Percentiles rank a stretch among this genome's conserved stretches.
phyloP scores from a whole-genome alignment of 2,888 invertebrate species.

The Rotaria magnacalcarata region DNA sequence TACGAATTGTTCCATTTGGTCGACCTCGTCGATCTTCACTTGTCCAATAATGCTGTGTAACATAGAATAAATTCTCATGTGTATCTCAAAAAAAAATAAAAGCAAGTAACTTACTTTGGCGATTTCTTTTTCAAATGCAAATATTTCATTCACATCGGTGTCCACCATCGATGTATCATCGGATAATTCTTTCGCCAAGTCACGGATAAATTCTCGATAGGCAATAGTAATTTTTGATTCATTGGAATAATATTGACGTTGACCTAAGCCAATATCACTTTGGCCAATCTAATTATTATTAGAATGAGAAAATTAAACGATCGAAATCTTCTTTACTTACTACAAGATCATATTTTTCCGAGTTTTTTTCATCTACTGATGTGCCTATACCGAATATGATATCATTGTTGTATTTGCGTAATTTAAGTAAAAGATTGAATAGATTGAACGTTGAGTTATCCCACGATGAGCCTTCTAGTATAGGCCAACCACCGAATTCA shows the following conservation, averaged over 20 bases:
- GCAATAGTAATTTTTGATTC: conserved; percentile 3
- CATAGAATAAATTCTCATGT: neutral
- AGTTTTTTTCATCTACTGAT: conserved; percentile 77
- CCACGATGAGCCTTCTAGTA: conserved; percentile 9
- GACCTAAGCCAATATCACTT: conserved; percentile 42
- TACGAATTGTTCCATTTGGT: conserved; percentile 40
- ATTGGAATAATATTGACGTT: conserved; percentile 27
- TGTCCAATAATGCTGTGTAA: neutral
- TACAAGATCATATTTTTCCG: conserved; percentile 54
- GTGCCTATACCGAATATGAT: conserved; percentile 39
- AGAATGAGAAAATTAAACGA: neutral
- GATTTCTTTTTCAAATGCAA: conserved; percentile 42
- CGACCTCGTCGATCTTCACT: neutral
- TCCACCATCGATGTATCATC: conserved; percentile 4
- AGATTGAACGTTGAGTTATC: neutral
- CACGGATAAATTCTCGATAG: conserved; percentile 39
- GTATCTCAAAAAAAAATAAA: no score
- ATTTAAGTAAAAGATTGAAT: conserved; percentile 28
- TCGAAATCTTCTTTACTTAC: conserved; percentile 18
- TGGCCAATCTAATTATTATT: neutral
- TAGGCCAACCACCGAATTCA: conserved; percentile 47
- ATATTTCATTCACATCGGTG: conserved; percentile 23
- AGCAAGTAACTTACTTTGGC: conserved; percentile 17
- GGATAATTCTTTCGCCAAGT: conserved; percentile 25
- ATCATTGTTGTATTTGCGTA: conserved; percentile 26